Base-by-base conservation (phyloP, 2,113 vertebrate species). In the Zosterops pallidus region DNA sequence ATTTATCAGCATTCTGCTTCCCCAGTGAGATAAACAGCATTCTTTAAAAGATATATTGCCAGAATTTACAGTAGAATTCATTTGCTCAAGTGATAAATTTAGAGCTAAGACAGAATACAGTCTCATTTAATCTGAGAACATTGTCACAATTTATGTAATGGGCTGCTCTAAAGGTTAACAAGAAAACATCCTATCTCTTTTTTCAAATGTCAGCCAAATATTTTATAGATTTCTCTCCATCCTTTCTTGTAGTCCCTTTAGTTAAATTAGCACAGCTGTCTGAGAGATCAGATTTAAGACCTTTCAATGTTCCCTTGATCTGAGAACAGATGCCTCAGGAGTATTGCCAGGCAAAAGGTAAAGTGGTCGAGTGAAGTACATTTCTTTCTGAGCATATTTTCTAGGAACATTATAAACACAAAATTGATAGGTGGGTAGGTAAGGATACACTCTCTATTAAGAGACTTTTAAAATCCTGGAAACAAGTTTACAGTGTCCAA, bases 131-230 rank as follows among this genome's bases (percentile, higher is more conserved):
- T 96, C 90, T 93, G 56, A 80, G 60, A 90, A 91, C 55, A 87
- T 85, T 97, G 89, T 97, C 74, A 82, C 83, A 96, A 95, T 96
- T 96, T 95, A 96, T 92, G 71, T 89, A 96, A 96, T 86, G 46
- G 83, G 76, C 59, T 95, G 49, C 62, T 96, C 72, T 95, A 93
- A 97, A 97, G 84, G 82, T 91, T 96, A 96, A 97, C 79, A 89
- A 96, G 85, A 97, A 97, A 96, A 94, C 76, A 96, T 90, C 59
- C 91, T 94, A 95, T 97, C 96, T 96, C 60, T 96, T 97, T 95
- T 97, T 95, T 92, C 77, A 96, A 97, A 97, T 97, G 95, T 97
- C 93, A 92, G 89, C 78, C 79, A 95, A 97, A 93, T 86, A 92
- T 92, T 97, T 96, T 95, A 97, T 88, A 96, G 94, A 95, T 90